Base-by-base conservation (phyloP, 2,797 vertebrate species). In the Sebastes hopkinsi region DNA sequence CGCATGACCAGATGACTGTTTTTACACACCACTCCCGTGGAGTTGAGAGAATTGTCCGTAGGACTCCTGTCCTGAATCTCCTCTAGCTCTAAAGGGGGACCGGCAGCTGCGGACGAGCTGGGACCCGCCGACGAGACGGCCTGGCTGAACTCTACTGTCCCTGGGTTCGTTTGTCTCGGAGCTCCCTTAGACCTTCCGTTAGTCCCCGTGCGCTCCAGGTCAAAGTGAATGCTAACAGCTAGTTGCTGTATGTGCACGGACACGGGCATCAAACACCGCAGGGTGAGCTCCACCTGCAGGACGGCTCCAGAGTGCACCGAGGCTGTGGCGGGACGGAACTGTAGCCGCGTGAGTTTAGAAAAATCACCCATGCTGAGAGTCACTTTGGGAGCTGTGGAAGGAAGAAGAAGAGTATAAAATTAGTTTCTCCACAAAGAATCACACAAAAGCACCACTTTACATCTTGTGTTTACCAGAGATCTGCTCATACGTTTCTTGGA, bases 41-140 rank as follows among this genome's bases (percentile, higher is more conserved):
- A 97, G 94, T 92, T 97, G 78, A 99, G 83, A 1, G 96, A 92
- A 80, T 96, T 96, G 80, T 99, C 99, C 0, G 98, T 96, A 1
- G 98, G 97, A 74, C 98, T 99, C 71, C 97, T 89, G 90, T 99
- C 98, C 10, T 97, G 96, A 89, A 98, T 95, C 87, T 98, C 98
- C 0, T 95, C 94, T 11, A 99, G 88, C 86, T 99, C 98, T 89
- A 98, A 77, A 8, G 87, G 29, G 3, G 93, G 0, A 79, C 93
- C 0, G 85, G 93, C 6, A 78, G 76, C 65, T 1, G 89, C 59
- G 65, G 93, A 65, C 72, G 83, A 94, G 6, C 83, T 88, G 22
- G 1, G 85, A 4, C 64, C 96, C 68, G 30, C 95, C 50, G 93
- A 90, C 0, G 92, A 4, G 54, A 82, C 82, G 12, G 94, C 93